phyloP scores from a whole-genome alignment of 2,888 invertebrate genomes.

The Zaprionus obscuricornis region DNA sequence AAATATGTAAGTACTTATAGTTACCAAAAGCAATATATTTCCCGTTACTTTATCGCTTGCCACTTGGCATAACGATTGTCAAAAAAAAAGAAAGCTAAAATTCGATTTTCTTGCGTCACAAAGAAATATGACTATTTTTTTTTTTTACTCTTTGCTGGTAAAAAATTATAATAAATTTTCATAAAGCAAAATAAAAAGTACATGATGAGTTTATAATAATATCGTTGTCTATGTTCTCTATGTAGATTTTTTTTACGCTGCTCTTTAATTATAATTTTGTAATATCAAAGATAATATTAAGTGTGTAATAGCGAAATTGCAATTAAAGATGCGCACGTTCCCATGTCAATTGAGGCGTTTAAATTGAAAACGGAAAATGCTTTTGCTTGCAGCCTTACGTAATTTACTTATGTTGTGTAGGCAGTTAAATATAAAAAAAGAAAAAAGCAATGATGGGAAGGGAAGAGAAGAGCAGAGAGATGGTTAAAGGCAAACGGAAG shows the following conservation, averaged over 20 bases:
- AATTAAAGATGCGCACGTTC: slow-evolving; percentile 13
- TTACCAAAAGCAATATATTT: slow-evolving; percentile 5
- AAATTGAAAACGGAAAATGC: slow-evolving; percentile 13
- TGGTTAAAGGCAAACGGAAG: neutral
- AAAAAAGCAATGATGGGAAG: neutral
- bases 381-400: slow-evolving; percentile 43
- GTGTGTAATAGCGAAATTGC: slow-evolving; percentile 11
- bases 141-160: neutral
- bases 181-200: too few relatives aligned
- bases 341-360: slow-evolving; percentile 31
- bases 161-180: too few relatives aligned
- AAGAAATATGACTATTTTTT: neutral
- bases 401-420: slow-evolving; percentile 53
- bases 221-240: too few relatives aligned
- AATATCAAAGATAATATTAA: slow-evolving; percentile 7
- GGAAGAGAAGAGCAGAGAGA: neutral
- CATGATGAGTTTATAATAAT: too few relatives aligned
- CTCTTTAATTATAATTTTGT: too few relatives aligned
- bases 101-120: slow-evolving; percentile 6
- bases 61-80: slow-evolving; percentile 19
- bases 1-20: too few relatives aligned
- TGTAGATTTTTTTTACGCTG: too few relatives aligned
- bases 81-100: slow-evolving; percentile 2
- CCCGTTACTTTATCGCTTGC: slow-evolving; percentile 23
- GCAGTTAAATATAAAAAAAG: slow-evolving; percentile 55